Evolutionary conservation across 30 jellyfish, hydroid and myxozoan genomes (phyloP), one percentile per base, ranked within the genome.

Genomic region (Sanderia malayensis): DNA sequence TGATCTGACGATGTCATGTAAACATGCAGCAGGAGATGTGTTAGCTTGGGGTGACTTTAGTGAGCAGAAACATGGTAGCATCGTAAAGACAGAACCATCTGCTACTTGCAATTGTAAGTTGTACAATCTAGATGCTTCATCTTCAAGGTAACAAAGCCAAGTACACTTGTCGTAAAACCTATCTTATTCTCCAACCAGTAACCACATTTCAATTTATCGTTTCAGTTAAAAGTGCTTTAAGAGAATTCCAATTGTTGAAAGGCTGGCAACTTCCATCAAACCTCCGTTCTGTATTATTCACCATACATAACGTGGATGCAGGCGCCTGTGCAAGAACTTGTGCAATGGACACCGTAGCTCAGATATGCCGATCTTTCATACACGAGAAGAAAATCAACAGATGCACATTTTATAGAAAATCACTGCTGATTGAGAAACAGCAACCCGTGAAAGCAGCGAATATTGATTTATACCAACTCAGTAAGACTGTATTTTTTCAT

Each of bases 11-110:
- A 74, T 23, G 69, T 64, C 87, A 0, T 81, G 95, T 46, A 41
- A 60, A 31, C 95, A 72, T 49, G 86, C 84, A 8, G 34, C 70
- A 10, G 97, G 97, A 7, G 89, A 89, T 73, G 95, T 83, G 17
- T 84, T 89, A 37, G 97, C 97, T 8, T 89, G 97, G 97, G 81
- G 93, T 3, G 97, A 89, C 58, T 89, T 89, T 75, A 71, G 93
- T 27, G 81, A 67, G 19, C 75, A 69, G 31, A 61, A 63, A 44
- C 76, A 52, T 68, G 97, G 95, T 17, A 66, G 76, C 44, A 82
- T 81, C 31, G 22, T 76, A 6, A 76, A 77, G 21, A 89, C 89
- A 31, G 31, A 66, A 29, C 96, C 97, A 0, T 89, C 97, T 3
- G 65, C 83, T 26, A 94, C 92, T 33, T 81, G 95, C 28, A 83